Evolutionary conservation across 2,797 vertebrate genomes (phyloP).

Genomic region (Periparus ater): DNA sequence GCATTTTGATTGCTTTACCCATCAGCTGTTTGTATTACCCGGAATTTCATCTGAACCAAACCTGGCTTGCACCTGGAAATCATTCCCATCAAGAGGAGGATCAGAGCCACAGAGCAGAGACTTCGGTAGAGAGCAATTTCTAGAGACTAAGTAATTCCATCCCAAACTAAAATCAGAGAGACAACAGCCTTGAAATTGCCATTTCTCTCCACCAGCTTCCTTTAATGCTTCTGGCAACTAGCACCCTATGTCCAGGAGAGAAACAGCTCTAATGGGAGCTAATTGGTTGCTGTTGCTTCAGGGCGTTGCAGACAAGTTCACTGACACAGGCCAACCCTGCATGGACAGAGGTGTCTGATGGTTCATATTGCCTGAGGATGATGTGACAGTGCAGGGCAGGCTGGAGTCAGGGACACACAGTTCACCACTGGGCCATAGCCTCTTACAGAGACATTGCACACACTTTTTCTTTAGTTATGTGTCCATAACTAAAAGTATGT

Average conservation of each 20-base stretch:
- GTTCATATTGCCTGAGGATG: background rate
- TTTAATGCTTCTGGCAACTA: background rate
- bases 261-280: background rate
- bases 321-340: background rate
- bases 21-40: background rate
- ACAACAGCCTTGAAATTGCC: background rate
- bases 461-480: background rate
- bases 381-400: background rate
- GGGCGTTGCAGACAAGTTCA: background rate
- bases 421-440: background rate
- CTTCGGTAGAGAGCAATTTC: background rate
- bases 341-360: background rate
- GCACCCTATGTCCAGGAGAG: background rate
- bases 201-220: background rate
- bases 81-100: background rate
- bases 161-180: background rate
- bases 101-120: accelerated
- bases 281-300: background rate
- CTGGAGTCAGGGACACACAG: background rate
- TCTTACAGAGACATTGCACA: background rate
- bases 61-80: background rate
- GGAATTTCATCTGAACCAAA: background rate
- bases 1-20: background rate
- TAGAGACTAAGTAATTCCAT: background rate
- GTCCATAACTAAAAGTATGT: too few relatives aligned